Base-by-base conservation (phyloP, 2,888 invertebrate genomes). In the Athetis lepigone region DNA sequence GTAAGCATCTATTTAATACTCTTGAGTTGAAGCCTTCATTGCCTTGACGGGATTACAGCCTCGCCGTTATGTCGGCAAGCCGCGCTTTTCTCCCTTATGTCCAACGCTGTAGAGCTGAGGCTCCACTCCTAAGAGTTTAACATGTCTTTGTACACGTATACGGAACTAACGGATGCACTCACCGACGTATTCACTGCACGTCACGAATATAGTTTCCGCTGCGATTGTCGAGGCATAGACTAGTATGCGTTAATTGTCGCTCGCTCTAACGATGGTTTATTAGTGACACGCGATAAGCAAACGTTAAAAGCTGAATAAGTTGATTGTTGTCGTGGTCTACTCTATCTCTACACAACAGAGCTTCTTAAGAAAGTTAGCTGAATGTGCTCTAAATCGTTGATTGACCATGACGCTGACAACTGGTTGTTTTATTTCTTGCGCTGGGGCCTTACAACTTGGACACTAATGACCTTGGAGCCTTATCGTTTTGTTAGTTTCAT, bases 151-250 rank as follows among this genome's bases (percentile, higher is more conserved):
- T 83, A 69, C 81, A 79, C 82, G 73, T 81, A 84, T 86, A 86
- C 88, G 91, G 90, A 92, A 91, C 85, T 90, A 91, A 88, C 92
- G 92, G 93, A 91, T 91, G 89, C 89, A 88, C 75, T 81, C 70
- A 73, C 81, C 84, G 77, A 82, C 81, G 83, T 87, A 90, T 92
- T 90, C 92, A 83, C 76, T 75, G 77, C 88, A 85, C 90, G 90
- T 90, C 89, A 87, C 84, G 81, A 85, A 85, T 86, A 83, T 86
- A 83, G 86, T 89, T 93, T 94, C 94, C 94, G 92, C 86, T 90
- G 84, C 83, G 84, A 74, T 87, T 87, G 86, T 85, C 79, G 83
- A 87, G 83, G 84, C 80, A 81, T 86, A 81, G 83, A 72, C 83
- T 82, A 85, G 84, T 85, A 85, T 86, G 86, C 81, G 85, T 81